These are phyloP conservation scores for Masticophis lateralis DNA, from an alignment of 2,797 vertebrate genomes.

Conservation along the genomic window DNA sequence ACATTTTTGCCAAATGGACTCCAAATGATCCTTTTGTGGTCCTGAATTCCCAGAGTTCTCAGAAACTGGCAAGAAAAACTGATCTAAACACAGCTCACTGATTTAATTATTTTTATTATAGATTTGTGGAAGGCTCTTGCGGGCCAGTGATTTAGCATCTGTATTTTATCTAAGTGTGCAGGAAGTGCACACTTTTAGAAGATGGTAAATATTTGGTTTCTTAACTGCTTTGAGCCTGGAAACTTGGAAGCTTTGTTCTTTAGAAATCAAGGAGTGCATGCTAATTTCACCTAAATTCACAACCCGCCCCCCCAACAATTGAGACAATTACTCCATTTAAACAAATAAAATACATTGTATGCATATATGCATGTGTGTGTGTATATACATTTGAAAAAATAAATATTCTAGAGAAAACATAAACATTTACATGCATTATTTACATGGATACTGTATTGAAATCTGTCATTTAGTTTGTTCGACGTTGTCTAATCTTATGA, in stretches of 20 bases:
- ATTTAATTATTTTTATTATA: conserved; percentile 88
- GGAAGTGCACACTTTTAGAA: conserved; percentile 66
- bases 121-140: conserved; percentile 76
- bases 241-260: conserved; percentile 67
- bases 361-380: not conserved
- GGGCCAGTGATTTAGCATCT: conserved; percentile 75
- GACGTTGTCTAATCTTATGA: not conserved
- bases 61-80: conserved; percentile 78
- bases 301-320: not conserved
- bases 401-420: not conserved
- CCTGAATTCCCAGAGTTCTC: conserved; percentile 78
- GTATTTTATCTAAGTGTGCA: conserved; percentile 73
- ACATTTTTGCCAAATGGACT: conserved; percentile 81
- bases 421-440: not conserved
- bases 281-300: not conserved
- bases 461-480: not conserved
- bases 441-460: not conserved
- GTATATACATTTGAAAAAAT: not conserved
- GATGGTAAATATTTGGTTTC: conserved; percentile 76
- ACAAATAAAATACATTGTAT: not conserved
- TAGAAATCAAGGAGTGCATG: conserved; percentile 45
- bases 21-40: conserved; percentile 80
- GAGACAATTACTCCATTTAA: not conserved
- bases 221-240: conserved; percentile 68
- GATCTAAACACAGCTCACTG: conserved; percentile 80